phyloP scores from a whole-genome alignment of 2,113 vertebrate genomes.

The Carassius carassius region DNA sequence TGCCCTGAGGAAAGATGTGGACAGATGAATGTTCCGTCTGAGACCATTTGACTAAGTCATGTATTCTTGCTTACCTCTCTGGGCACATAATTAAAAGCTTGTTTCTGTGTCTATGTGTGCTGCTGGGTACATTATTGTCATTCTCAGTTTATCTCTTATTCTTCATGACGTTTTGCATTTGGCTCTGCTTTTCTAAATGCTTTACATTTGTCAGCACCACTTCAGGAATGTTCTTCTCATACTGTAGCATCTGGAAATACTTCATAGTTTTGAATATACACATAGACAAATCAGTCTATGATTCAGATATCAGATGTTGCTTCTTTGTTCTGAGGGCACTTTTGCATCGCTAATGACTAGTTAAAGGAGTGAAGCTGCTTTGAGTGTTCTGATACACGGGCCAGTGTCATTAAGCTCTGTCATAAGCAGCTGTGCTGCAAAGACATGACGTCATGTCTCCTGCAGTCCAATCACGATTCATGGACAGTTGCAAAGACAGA shows the following conservation, averaged over 20 bases:
- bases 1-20: conserved; percentile 9
- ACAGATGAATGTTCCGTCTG: conserved; percentile 6
- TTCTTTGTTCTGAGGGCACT: conserved; percentile 36
- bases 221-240: conserved; percentile 19
- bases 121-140: conserved; percentile 49
- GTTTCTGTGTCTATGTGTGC: conserved; percentile 25
- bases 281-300: background rate
- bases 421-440: conserved; percentile 39
- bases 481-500: background rate
- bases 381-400: conserved; percentile 12
- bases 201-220: conserved; percentile 11
- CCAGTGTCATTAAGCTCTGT: conserved; percentile 21
- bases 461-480: conserved; percentile 3
- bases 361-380: conserved; percentile 7
- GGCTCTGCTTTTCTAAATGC: background rate
- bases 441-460: conserved; percentile 30
- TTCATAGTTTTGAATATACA: conserved; percentile 32
- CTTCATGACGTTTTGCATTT: conserved; percentile 44
- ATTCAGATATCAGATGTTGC: conserved; percentile 34
- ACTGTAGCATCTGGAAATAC: conserved; percentile 40
- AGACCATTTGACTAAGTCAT: conserved; percentile 17
- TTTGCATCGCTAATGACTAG: conserved; percentile 16
- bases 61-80: conserved; percentile 20
- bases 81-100: conserved; percentile 8
- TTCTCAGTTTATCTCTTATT: conserved; percentile 39